These are phyloP conservation scores for Fabriciana adippe DNA, from an alignment of 2,888 invertebrate genomes.

Conservation along the genomic window DNA sequence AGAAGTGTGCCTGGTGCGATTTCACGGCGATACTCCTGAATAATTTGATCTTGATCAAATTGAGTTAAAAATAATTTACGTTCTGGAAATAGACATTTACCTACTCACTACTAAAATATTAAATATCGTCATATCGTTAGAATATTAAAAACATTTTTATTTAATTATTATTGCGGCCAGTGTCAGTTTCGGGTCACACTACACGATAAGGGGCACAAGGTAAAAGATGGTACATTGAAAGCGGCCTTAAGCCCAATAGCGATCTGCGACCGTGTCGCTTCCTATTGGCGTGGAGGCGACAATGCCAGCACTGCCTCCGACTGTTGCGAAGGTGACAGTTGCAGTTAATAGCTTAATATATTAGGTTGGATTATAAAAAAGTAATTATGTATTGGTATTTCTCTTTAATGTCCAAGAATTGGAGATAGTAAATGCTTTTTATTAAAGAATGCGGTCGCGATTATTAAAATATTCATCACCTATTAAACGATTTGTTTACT, in stretches of 20 bases:
- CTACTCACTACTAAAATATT: too few relatives aligned
- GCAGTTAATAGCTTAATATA: constrained; percentile 44
- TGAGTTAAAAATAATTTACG: too few relatives aligned
- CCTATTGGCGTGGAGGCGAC: constrained; percentile 79
- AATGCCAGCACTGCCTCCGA: constrained; percentile 69
- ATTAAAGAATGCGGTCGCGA: constrained; percentile 47
- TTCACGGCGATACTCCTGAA: too few relatives aligned
- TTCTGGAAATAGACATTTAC: too few relatives aligned
- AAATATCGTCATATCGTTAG: too few relatives aligned
- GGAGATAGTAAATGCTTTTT: constrained; percentile 12
- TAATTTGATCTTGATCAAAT: too few relatives aligned
- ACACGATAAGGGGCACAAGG: constrained; percentile 79
- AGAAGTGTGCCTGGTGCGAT: too few relatives aligned
- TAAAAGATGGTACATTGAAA: constrained; percentile 82
- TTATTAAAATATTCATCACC: constrained; percentile 48
- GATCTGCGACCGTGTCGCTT: constrained; percentile 76
- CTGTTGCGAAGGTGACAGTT: constrained; percentile 72
- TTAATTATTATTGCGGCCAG: constrained; percentile 42
- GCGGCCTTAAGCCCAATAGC: constrained; percentile 82
- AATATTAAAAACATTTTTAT: too few relatives aligned
- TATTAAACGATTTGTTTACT: constrained; percentile 23
- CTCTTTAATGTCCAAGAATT: too few relatives aligned
- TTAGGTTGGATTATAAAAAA: too few relatives aligned
- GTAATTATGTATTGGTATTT: too few relatives aligned
- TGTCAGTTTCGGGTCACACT: constrained; percentile 72